Evolutionary conservation across 2,888 invertebrate genomes (phyloP), one percentile per base, ranked within the genome.

Genomic region (Drosophila maculinotata): DNA sequence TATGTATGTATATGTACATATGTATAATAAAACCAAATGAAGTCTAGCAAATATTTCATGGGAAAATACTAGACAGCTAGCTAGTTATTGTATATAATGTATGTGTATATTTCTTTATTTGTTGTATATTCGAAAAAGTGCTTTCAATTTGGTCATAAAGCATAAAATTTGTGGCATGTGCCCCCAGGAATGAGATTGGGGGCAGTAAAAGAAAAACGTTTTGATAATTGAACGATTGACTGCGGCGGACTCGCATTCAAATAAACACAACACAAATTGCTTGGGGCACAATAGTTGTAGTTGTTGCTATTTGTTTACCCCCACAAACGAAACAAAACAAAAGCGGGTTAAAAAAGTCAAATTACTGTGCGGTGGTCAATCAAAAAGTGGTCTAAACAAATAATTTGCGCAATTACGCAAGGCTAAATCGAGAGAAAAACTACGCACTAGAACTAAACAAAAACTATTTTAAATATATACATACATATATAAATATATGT

Each of bases 141-240:
- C 79, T 77, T 79, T 83, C 83, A 80, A 60, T 77, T 65, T 73
- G 79, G 58, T 63, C 80, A 84, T 74, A 67, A 69, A 76, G 77
- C 80, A 84, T 81, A 58, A 68, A 76, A 81, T 67, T 57, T 67
- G 67, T 75, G 71, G 67, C 74, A 74, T 70, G 75, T 67, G 73
- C 60, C 69, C 64, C 51, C 28, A 15, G 23, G 30, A 48, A 44
- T 44, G 38, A 0, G 41, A 36, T 20, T 54, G 44, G 30, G 42
- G 58, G 38, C 12, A 48, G 39, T 23, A 15, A 26, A 36, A 20
- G 23, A 57, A 36, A 57, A 77, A 63, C 60, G 30, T 59, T 69
- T 76, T 67, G 73, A 82, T 85, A 85, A 85, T 85, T 82, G 80
- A 85, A 83, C 74, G 83, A 80, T 79, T 78, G 78, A 77, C 69